These are phyloP conservation scores for Eupeodes corollae DNA, from an alignment of 1,140 invertebrate genomes.

Conservation along the genomic window DNA sequence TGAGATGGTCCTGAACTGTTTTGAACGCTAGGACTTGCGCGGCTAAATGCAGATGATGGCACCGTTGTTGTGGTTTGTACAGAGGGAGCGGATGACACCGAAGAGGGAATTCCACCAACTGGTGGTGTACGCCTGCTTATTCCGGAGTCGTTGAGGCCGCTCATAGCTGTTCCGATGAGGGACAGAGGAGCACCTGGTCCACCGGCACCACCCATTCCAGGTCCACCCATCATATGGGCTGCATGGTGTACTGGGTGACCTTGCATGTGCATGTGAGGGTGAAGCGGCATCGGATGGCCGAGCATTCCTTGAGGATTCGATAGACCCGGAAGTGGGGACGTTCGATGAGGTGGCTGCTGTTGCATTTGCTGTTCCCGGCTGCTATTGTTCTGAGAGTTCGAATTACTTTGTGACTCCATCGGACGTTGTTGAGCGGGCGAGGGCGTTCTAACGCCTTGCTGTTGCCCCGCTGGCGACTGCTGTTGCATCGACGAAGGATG, in stretches of 20 bases:
- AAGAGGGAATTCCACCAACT: constrained; percentile 24
- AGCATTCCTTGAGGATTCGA: constrained; percentile 25
- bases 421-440: constrained; percentile 30
- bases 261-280: constrained; percentile 32
- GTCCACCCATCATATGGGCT: constrained; percentile 27
- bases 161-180: constrained; percentile 23
- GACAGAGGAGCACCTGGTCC: constrained; percentile 28
- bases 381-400: no score
- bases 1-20: constrained; percentile 14
- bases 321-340: constrained; percentile 27
- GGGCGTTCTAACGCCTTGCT: constrained; percentile 18
- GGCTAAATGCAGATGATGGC: constrained; percentile 36
- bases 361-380: constrained; percentile 8
- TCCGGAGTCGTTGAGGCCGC: constrained; percentile 26
- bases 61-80: constrained; percentile 25
- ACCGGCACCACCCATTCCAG: constrained; percentile 21
- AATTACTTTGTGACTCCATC: constrained; percentile 7
- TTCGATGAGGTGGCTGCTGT: constrained; percentile 30
- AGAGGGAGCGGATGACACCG: constrained; percentile 20
- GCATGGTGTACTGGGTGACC: constrained; percentile 31
- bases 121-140: constrained; percentile 30
- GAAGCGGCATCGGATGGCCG: constrained; percentile 31
- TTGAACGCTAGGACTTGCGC: constrained; percentile 36
- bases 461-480: constrained; percentile 36
- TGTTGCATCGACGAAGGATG: constrained; percentile 36